Conservation (phyloP, 2,797 vertebrate species). For the Diplodus puntazzo region DNA sequence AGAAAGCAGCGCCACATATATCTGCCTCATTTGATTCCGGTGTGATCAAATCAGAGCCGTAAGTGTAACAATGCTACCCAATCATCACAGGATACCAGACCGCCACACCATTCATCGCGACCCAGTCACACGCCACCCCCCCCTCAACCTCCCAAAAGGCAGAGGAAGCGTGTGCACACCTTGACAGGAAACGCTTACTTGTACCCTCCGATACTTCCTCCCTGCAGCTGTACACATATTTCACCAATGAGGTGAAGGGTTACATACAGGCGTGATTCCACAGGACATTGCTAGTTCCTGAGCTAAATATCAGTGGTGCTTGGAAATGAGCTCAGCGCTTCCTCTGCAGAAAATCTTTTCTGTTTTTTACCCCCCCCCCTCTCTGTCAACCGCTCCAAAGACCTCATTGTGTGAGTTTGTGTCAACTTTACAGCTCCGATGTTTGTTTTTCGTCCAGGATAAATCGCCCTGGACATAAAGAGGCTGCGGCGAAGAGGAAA, state of each 20-base stretch:
- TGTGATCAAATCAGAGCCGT: background rate
- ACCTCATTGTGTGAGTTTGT: slow-evolving; percentile 65
- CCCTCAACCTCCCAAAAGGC: background rate
- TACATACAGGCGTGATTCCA: slow-evolving; percentile 67
- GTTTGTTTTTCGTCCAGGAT: slow-evolving; percentile 38
- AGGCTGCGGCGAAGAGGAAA: slow-evolving; percentile 36
- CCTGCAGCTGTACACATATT: slow-evolving; percentile 69
- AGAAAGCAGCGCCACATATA: background rate
- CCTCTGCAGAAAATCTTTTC: slow-evolving; percentile 62
- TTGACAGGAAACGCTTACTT: slow-evolving; percentile 79
- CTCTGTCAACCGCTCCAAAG: slow-evolving; percentile 37
- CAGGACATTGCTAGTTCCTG: slow-evolving; percentile 77
- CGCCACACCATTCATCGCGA: slow-evolving; percentile 38
- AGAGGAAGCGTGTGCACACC: slow-evolving; percentile 76
- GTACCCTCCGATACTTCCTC: slow-evolving; percentile 73
- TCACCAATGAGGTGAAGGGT: slow-evolving; percentile 69
- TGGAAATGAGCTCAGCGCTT: slow-evolving; percentile 80
- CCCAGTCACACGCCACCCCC: slow-evolving; percentile 33
- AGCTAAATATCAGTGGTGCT: slow-evolving; percentile 55
- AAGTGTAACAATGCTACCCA: slow-evolving; percentile 36
- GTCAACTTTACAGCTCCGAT: slow-evolving; percentile 25
- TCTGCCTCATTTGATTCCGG: too few species aligned
- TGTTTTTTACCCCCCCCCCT: slow-evolving; percentile 31
- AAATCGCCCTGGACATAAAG: slow-evolving; percentile 10
- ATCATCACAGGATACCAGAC: slow-evolving; percentile 63